Evolutionary conservation across 2,888 invertebrate species (phyloP).

Genomic region (Heteromyza rotundicornis): DNA sequence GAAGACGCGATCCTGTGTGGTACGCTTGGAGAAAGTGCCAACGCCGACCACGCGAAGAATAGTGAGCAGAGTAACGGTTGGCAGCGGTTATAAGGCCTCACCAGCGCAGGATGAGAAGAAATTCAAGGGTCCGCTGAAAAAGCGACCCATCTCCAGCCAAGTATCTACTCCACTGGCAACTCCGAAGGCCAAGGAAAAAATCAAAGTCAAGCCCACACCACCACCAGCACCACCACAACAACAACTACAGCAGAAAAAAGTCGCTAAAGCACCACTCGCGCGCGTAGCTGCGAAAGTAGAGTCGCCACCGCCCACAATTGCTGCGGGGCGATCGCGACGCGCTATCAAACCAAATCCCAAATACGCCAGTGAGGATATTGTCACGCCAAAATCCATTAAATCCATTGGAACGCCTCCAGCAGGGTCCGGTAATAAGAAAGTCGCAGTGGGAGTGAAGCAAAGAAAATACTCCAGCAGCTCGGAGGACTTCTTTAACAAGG

Average conservation of each 20-base stretch:
- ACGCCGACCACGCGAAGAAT: background rate
- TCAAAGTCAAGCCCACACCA: background rate
- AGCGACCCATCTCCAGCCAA: conserved; percentile 24
- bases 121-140: conserved; percentile 33
- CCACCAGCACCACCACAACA: background rate
- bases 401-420: conserved; percentile 37
- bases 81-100: background rate
- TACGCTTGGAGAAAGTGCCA: conserved; percentile 53
- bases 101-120: conserved; percentile 26
- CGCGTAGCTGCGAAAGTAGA: conserved; percentile 16
- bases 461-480: conserved; percentile 36
- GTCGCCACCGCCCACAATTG: conserved; percentile 49
- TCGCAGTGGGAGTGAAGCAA: conserved; percentile 16
- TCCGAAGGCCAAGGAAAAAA: conserved; percentile 6
- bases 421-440: conserved; percentile 23
- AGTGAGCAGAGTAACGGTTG: conserved; percentile 13
- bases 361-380: conserved; percentile 58
- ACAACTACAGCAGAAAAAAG: background rate
- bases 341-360: conserved; percentile 63
- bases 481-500: conserved; percentile 40
- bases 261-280: background rate
- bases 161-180: conserved; percentile 4
- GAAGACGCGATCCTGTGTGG: conserved; percentile 57
- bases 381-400: conserved; percentile 50
- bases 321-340: conserved; percentile 57